Evolutionary conservation across 1,140 invertebrate species (phyloP).

Genomic region (Zaprionus vittiger): DNA sequence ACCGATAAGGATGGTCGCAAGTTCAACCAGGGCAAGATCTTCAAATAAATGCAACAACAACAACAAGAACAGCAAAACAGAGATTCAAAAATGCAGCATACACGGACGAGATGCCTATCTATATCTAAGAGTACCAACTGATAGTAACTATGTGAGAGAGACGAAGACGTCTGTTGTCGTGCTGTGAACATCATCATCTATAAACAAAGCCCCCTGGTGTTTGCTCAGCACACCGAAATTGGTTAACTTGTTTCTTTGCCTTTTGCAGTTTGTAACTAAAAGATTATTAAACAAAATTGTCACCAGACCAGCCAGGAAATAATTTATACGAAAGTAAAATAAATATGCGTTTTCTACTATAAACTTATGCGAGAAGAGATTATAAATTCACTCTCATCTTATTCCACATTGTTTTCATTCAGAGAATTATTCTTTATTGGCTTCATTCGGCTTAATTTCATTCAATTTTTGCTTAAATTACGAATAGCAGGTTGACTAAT

Average conservation of each 20-base stretch:
- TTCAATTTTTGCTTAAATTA: slow-evolving; percentile 57
- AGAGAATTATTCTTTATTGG: slow-evolving; percentile 63
- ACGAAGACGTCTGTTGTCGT: slow-evolving; percentile 41
- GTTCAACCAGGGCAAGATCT: slow-evolving; percentile 99
- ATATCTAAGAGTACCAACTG: slow-evolving; percentile 66
- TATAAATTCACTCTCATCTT: neutral
- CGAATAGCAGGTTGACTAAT: slow-evolving; percentile 31
- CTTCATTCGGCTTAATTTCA: slow-evolving; percentile 40
- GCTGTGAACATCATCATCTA: slow-evolving; percentile 38
- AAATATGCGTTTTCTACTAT: slow-evolving; percentile 66
- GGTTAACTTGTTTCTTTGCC: slow-evolving; percentile 34
- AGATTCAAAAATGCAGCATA: slow-evolving; percentile 55
- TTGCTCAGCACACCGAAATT: slow-evolving; percentile 45
- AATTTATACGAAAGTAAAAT: slow-evolving; percentile 68
- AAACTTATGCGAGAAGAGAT: slow-evolving; percentile 13
- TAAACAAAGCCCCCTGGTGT: slow-evolving; percentile 15
- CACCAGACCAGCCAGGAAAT: slow-evolving; percentile 61
- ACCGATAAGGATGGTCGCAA: slow-evolving; percentile 94
- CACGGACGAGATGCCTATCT: slow-evolving; percentile 47
- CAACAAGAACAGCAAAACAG: slow-evolving; percentile 43
- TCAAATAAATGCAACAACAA: slow-evolving; percentile 91
- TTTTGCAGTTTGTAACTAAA: slow-evolving; percentile 58
- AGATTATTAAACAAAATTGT: slow-evolving; percentile 48
- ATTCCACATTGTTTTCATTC: slow-evolving; percentile 38
- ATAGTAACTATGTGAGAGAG: slow-evolving; percentile 56